Base-by-base conservation (phyloP, 2,113 vertebrate genomes). In the Pedionomus torquatus region DNA sequence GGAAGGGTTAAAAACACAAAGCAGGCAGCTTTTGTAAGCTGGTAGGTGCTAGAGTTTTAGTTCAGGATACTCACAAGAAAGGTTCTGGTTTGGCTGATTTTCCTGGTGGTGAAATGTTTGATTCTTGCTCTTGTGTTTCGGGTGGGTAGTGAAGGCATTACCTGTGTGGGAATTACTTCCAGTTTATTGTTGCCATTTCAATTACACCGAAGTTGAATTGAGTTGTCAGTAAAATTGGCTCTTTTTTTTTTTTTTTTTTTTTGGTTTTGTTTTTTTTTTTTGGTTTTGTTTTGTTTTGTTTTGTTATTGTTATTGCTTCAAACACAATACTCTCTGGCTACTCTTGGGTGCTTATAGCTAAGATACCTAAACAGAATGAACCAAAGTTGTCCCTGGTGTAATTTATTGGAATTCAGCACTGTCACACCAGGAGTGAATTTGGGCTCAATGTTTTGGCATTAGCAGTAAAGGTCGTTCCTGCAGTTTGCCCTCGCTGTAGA, bases 381-480 rank as follows among this genome's bases (percentile, higher is more conserved):
- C 13, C 71, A 94, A 88, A 78, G 68, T 89, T 31, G 2, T 91
- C 33, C 31, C 44, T 74, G 39, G 48, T 1, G 10, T 81, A 90
- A 89, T 76, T 66, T 88, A 39, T 65, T 92, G 64, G 51, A 86
- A 87, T 93, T 70, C 72, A 91, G 30, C 87, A 44, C 52, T 60
- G 71, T 87, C 49, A 54, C 57, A 81, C 41, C 35, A 63, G 66
- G 46, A 91, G 20, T 69, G 79, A 89, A 87, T 96, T 93, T 97
- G 92, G 92, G 69, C 75, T 91, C 91, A 63, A 5, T 72, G 17
- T 93, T 97, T 95, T 82, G 84, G 93, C 92, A 76, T 89, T 90
- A 93, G 65, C 54, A 90, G 58, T 60, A 94, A 93, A 93, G 89
- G 85, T 96, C 89, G 66, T 84, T 93, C 52, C 66, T 94, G 82